Conservation (phyloP, 2,888 invertebrate species). For the Eurytoma californica region DNA sequence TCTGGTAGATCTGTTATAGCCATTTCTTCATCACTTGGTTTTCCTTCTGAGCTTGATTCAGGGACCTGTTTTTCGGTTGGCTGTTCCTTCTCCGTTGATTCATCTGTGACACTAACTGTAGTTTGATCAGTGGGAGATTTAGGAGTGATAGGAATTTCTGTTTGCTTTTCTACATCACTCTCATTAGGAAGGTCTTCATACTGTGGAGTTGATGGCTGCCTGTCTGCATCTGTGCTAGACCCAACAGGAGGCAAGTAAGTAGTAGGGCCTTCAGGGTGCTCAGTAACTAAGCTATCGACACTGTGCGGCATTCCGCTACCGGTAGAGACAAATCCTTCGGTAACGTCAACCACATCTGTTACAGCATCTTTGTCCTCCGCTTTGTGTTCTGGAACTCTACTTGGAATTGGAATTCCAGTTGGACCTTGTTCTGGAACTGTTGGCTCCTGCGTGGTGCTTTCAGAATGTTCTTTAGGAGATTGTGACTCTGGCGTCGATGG, state of each 20-base stretch:
- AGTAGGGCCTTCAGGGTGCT: constrained; percentile 60
- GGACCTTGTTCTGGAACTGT: constrained; percentile 59
- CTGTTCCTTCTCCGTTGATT: not conserved
- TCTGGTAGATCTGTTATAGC: constrained; percentile 43
- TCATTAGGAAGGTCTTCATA: constrained; percentile 49
- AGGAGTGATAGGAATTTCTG: constrained; percentile 40
- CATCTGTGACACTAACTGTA: constrained; percentile 1
- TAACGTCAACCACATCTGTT: constrained; percentile 59
- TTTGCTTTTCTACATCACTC: constrained; percentile 44
- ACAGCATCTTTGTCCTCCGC: constrained; percentile 67
- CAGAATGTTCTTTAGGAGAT: constrained; percentile 20
- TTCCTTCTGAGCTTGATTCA: constrained; percentile 23
- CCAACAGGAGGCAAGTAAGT: constrained; percentile 60
- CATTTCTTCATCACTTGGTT: constrained; percentile 48
- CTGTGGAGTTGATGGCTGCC: constrained; percentile 43
- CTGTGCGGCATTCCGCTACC: constrained; percentile 60
- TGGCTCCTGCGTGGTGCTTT: constrained; percentile 48
- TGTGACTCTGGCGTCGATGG: constrained; percentile 6
- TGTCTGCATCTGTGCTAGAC: constrained; percentile 31
- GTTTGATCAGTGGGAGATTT: constrained; percentile 36
- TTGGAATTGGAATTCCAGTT: constrained; percentile 64
- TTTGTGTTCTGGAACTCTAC: constrained; percentile 65
- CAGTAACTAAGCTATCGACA: constrained; percentile 62
- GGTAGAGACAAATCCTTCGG: constrained; percentile 60
- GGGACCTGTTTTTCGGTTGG: constrained; percentile 34